Base-by-base conservation (phyloP, 1,140 invertebrate species). In the Glossosoma conforme region DNA sequence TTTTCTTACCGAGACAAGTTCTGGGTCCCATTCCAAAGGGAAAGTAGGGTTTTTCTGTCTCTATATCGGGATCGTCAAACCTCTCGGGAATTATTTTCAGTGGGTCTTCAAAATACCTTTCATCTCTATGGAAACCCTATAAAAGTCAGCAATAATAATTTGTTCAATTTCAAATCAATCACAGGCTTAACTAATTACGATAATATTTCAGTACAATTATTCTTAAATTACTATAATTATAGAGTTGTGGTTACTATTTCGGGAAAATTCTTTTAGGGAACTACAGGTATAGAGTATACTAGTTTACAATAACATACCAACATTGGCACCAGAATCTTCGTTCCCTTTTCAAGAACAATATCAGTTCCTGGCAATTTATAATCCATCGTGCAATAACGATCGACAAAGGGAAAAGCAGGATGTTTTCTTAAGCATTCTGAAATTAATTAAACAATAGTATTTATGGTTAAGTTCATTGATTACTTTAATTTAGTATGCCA, bases 381-480 rank as follows among this genome's bases (percentile, higher is more conserved):
- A 37, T 68, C 63, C 48, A 63, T 60, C 0, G 65, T 70, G 38
- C 74, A 75, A 2, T 50, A 49, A 44, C 77, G 61, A 35, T 71
- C 64, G 3, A 76, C 48, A 30, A 69, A 65, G 3, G 70, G 62
- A 20, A 72, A 63, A 2, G 75, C 70, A 8, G 77, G 70, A 63
- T 76, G 68, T 48, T 70, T 66, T 20, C 78, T 57, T 17, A 80
- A 44, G 9, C 72, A 76, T 63, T 81, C 78, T 72, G 60, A 14
- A 58, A 67, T 44, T 18, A 28, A 17, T 24, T 20, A 44, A 14
- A 45, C 15, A 11, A 44, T 30, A 30, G n/a, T 4, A 36, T 9
- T 53, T 17, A 14, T 14, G 17, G 10, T 10, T 8, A 37, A 2
- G 10, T 37, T 10, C 25, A 28, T n/a, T n/a, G n/a, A n/a, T n/a